These are phyloP conservation scores for Aphyosemion australe DNA, from an alignment of 2,113 vertebrate species.

Conservation along the genomic window DNA sequence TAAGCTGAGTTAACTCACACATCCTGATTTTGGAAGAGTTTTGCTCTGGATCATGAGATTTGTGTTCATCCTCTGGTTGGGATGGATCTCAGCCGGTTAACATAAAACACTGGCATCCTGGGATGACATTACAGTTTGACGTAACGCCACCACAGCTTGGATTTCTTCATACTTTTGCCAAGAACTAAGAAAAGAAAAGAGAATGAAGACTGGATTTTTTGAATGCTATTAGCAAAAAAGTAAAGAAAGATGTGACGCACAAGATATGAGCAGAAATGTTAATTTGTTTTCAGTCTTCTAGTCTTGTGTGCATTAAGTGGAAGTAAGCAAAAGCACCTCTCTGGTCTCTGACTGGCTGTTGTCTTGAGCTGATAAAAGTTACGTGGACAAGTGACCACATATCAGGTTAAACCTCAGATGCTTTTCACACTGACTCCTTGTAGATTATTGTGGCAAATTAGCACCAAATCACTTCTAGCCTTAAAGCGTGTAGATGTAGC, in stretches of 20 bases:
- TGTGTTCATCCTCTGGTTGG: conserved; percentile 25
- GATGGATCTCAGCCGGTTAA: conserved; percentile 24
- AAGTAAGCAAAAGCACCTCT: not conserved
- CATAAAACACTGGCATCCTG: conserved; percentile 35
- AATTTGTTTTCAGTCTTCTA: no score
- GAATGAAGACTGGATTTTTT: conserved; percentile 34
- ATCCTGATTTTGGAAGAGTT: conserved; percentile 8
- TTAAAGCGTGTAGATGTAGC: no score
- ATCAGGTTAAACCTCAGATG: no score
- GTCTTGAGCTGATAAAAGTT: not conserved
- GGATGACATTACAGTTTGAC: conserved; percentile 56
- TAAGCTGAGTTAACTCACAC: conserved; percentile 15
- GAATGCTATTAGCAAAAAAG: conserved; percentile 22
- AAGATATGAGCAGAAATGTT: not conserved
- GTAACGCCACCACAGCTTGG: conserved; percentile 24
- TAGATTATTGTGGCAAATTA: no score
- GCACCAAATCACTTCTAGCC: no score
- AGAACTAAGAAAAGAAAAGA: conserved; percentile 53
- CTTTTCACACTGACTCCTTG: no score
- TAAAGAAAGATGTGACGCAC: not conserved
- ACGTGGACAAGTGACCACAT: no score
- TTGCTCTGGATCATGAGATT: conserved; percentile 6
- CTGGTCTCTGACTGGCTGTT: not conserved
- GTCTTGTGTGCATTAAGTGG: not conserved
- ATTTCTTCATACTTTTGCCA: conserved; percentile 40